A percentile compares a stretch with the other conserved stretches of the same genome.
Evolutionary conservation across 2,797 vertebrate genomes (phyloP).

Genomic region (Myiotriccus ornatus): DNA sequence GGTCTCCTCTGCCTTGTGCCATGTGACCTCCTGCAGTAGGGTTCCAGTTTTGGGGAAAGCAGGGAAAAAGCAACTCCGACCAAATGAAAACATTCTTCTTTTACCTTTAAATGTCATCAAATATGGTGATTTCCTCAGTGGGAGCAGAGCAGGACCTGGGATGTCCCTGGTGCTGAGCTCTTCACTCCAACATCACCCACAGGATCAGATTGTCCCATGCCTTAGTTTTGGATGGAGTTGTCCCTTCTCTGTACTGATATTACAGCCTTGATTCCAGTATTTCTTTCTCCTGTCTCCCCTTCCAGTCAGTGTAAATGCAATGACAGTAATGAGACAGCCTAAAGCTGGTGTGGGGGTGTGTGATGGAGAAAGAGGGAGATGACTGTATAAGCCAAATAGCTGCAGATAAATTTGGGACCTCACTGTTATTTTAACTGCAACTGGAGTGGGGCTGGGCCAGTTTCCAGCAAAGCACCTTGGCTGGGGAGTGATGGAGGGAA

Average conservation of each 20-base stretch:
- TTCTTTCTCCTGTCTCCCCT: background rate
- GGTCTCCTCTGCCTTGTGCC: background rate
- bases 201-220: background rate
- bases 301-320: background rate
- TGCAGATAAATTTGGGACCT: background rate
- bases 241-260: background rate
- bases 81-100: background rate
- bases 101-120: too few relatives aligned
- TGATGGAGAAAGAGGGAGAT: background rate
- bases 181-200: background rate
- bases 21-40: background rate
- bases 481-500: background rate
- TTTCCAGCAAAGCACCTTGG: too few relatives aligned
- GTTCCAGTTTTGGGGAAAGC: background rate
- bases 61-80: background rate
- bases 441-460: background rate
- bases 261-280: background rate
- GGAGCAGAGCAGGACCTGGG: background rate
- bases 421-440: background rate
- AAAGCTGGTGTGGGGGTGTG: background rate
- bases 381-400: background rate
- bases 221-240: background rate
- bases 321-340: background rate
- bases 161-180: background rate
- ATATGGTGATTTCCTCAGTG: too few relatives aligned